A percentile compares a stretch with the other conserved stretches of the same genome.
Conservation (phyloP, 1,140 invertebrate species). For the Myzus persicae region DNA sequence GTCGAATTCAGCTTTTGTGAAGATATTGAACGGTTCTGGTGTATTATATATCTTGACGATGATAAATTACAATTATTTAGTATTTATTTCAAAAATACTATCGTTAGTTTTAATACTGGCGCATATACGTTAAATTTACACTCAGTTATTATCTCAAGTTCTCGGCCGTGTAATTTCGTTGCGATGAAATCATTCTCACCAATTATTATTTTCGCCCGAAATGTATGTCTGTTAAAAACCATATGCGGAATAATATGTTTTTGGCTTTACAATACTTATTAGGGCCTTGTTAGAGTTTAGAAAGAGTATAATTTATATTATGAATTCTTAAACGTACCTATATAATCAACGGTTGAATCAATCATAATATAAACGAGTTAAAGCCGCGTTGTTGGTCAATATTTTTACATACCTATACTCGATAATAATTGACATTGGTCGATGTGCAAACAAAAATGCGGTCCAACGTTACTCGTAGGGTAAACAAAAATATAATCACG, state of each 20-base stretch:
- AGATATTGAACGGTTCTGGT: not conserved
- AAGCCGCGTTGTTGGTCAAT: not conserved
- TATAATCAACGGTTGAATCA: not conserved
- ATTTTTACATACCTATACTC: not conserved
- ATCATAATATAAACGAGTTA: constrained; percentile 17
- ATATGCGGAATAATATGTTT: not conserved
- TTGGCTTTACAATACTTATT: not conserved
- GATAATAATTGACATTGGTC: not conserved
- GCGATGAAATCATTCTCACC: not conserved
- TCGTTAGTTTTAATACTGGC: not conserved
- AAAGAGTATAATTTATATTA: constrained; percentile 2
- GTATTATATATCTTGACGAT: not conserved
- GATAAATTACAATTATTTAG: constrained; percentile 8
- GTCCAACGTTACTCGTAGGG: not conserved
- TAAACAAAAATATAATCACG: not conserved
- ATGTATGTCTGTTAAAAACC: not conserved
- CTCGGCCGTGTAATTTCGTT: not conserved
- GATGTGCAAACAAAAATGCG: not conserved
- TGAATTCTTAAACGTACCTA: not conserved
- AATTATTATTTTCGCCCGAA: not conserved
- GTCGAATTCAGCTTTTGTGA: not conserved
- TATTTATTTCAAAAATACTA: not conserved
- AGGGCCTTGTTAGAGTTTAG: not conserved
- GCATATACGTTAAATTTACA: not conserved
- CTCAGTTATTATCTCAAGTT: not conserved